Evolutionary conservation across 1,140 invertebrate genomes (phyloP).

Genomic region (Drosophila yakuba): DNA sequence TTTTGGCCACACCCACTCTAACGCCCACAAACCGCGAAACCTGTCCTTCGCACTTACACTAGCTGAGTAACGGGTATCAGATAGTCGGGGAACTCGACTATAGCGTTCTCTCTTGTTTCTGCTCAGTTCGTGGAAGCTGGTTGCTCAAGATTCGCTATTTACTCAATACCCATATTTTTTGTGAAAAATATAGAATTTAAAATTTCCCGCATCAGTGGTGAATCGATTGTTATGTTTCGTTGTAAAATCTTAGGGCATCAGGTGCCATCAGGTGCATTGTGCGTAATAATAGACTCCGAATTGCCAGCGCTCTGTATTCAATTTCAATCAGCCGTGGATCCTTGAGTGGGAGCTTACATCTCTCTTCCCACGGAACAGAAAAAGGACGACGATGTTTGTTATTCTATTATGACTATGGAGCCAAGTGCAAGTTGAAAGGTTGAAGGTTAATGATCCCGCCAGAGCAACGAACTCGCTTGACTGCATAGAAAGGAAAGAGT

Average conservation of each 20-base stretch:
- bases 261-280: constrained; percentile 65
- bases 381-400: constrained; percentile 29
- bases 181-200: constrained; percentile 36
- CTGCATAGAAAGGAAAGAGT: constrained; percentile 11
- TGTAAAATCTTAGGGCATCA: constrained; percentile 56
- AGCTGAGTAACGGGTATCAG: no score
- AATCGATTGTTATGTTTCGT: constrained; percentile 61
- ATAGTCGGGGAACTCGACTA: no score
- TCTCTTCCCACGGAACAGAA: constrained; percentile 56
- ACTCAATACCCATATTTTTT: constrained; percentile 38
- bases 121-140: constrained; percentile 71
- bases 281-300: constrained; percentile 50
- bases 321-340: constrained; percentile 73
- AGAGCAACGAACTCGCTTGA: constrained; percentile 51
- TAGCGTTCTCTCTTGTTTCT: no score
- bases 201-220: constrained; percentile 64
- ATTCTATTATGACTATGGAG: constrained; percentile 32
- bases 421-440: constrained; percentile 27
- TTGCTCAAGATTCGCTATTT: constrained; percentile 68
- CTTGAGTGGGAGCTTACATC: constrained; percentile 65
- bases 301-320: constrained; percentile 59
- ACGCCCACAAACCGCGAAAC: no score
- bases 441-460: constrained; percentile 65
- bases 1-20: no score
- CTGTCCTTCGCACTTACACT: no score